phyloP scores from a whole-genome alignment of 2,888 invertebrate genomes.

The Molorchus minor region DNA sequence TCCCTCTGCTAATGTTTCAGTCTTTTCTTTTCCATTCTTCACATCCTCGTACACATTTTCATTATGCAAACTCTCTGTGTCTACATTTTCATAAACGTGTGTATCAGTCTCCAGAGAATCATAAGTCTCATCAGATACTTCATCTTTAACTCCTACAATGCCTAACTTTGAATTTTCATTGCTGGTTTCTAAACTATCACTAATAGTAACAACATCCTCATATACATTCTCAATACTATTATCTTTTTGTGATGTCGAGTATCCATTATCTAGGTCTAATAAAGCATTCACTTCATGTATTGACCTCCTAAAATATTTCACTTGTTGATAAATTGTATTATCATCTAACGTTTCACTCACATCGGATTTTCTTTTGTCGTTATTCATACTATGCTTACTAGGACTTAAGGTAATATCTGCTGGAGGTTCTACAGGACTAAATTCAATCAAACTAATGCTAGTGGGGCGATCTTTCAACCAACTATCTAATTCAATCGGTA shows the following conservation, averaged over 20 bases:
- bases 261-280: constrained; percentile 57
- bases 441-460: constrained; percentile 55
- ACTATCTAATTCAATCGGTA: constrained; percentile 29
- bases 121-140: constrained; percentile 38
- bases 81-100: constrained; percentile 58
- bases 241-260: constrained; percentile 7
- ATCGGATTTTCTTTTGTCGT: constrained; percentile 58
- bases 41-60: constrained; percentile 35
- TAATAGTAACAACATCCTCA: constrained; percentile 25
- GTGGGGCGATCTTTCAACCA: constrained; percentile 38
- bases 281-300: constrained; percentile 78
- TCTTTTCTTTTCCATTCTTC: constrained; percentile 40
- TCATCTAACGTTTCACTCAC: constrained; percentile 57
- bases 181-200: constrained; percentile 4
- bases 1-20: constrained; percentile 35
- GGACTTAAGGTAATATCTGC: constrained; percentile 32
- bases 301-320: constrained; percentile 77
- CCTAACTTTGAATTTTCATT: too few relatives aligned
- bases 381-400: constrained; percentile 35
- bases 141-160: too few relatives aligned
- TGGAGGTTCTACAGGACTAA: constrained; percentile 47
- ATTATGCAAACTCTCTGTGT: constrained; percentile 40
- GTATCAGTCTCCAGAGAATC: constrained; percentile 55
- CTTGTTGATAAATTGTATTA: constrained; percentile 75
- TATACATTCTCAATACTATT: constrained; percentile 23